phyloP scores from a whole-genome alignment of 2,888 invertebrate genomes.

The Fissipunctia ypsillon region DNA sequence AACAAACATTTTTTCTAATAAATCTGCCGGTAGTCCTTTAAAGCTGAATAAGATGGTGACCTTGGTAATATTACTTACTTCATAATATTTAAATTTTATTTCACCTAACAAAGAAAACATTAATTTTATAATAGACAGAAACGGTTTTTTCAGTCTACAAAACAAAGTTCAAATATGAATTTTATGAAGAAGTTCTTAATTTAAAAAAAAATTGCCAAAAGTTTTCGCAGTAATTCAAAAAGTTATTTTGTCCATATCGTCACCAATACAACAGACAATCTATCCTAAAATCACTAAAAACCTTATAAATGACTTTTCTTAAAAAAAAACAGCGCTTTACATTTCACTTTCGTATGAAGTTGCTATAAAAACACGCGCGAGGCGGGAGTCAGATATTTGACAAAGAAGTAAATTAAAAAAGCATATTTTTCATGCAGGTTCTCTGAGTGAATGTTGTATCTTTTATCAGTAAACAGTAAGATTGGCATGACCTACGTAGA shows the following conservation, averaged over 20 bases:
- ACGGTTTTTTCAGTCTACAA: neutral
- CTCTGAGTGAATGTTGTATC: no score
- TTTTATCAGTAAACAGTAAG: neutral
- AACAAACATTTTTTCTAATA: neutral
- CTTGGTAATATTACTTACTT: neutral
- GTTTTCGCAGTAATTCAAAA: neutral
- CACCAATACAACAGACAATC: neutral
- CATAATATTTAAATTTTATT: neutral
- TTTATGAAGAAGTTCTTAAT: neutral
- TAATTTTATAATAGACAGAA: neutral
- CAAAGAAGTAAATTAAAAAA: no score
- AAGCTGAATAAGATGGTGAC: neutral
- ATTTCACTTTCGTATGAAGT: conserved; percentile 55
- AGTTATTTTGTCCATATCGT: neutral
- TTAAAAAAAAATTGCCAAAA: neutral
- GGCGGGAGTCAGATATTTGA: no score
- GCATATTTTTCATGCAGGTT: no score
- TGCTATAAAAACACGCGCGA: conserved; percentile 64
- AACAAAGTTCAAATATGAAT: neutral
- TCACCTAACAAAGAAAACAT: neutral
- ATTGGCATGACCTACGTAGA: neutral
- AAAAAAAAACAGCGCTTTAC: conserved; percentile 45
- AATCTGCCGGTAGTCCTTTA: neutral
- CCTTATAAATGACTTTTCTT: neutral
- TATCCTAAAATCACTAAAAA: neutral